phyloP scores from a whole-genome alignment of 1,140 invertebrate species.

The Sycophaga agraensis region DNA sequence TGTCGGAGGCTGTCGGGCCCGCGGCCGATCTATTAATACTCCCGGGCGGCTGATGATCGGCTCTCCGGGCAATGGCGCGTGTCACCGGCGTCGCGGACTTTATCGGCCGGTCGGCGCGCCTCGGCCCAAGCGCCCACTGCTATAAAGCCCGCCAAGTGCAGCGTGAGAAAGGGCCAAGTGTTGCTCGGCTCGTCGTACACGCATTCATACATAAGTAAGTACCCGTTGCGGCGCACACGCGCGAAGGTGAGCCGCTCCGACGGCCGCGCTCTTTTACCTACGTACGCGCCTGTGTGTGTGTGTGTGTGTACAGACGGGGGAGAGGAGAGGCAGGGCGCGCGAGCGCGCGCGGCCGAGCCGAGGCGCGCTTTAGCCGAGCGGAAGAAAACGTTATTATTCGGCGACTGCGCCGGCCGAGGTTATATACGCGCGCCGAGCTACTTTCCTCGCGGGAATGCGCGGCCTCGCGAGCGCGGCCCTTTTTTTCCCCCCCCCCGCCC shows the following conservation, averaged over 20 bases:
- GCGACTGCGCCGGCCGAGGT: neutral
- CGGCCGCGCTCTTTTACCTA: neutral
- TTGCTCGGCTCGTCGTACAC: slow-evolving; percentile 21
- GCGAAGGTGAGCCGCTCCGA: neutral
- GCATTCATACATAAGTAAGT: slow-evolving; percentile 31
- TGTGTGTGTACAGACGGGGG: neutral
- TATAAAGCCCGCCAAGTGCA: slow-evolving; percentile 28
- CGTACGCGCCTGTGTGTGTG: neutral
- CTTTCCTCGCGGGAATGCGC: too few relatives aligned
- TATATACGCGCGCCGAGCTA: too few relatives aligned
- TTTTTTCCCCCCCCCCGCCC: too few relatives aligned
- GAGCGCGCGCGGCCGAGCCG: neutral
- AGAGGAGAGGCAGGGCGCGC: neutral
- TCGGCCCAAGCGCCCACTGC: slow-evolving; percentile 22
- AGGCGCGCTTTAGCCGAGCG: neutral
- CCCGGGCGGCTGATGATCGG: too few relatives aligned
- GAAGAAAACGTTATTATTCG: slow-evolving; percentile 22
- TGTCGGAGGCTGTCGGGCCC: too few relatives aligned
- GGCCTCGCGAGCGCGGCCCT: too few relatives aligned
- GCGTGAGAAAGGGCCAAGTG: slow-evolving; percentile 32
- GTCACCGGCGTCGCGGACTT: too few relatives aligned
- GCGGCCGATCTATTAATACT: too few relatives aligned
- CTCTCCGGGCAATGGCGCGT: too few relatives aligned
- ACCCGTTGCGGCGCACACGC: neutral
- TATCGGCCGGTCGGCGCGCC: too few relatives aligned